Conservation (phyloP, 92 coral and sea anemone genomes). For the Umimayanthus kanabou region DNA sequence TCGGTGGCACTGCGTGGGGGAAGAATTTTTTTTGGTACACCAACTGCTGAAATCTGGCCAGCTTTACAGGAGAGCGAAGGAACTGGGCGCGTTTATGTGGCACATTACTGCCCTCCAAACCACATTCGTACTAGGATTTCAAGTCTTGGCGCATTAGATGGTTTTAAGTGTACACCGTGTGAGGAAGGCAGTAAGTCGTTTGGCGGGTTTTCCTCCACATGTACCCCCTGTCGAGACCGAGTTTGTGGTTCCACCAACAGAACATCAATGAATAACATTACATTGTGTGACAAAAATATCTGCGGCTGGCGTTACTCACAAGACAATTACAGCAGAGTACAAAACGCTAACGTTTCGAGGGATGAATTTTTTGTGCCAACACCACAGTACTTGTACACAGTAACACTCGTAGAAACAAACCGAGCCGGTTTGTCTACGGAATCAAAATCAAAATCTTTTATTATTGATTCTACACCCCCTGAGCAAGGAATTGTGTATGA, state of each 20-base stretch:
- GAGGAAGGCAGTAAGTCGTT: slow-evolving; percentile 56
- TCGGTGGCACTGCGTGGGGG: slow-evolving; percentile 49
- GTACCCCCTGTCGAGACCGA: slow-evolving; percentile 23
- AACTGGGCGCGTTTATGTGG: slow-evolving; percentile 61
- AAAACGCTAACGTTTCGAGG: background rate
- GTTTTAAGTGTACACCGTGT: slow-evolving; percentile 52
- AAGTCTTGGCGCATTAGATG: background rate
- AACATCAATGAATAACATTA: background rate
- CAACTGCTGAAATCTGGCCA: slow-evolving; percentile 59
- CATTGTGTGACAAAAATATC: slow-evolving; percentile 38
- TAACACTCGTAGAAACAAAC: slow-evolving; percentile 45
- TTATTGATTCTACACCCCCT: slow-evolving; percentile 81
- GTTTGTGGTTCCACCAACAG: slow-evolving; percentile 5
- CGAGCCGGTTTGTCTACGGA: slow-evolving; percentile 59
- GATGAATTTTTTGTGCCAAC: slow-evolving; percentile 12
- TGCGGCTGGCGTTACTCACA: background rate
- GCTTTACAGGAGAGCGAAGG: slow-evolving; percentile 21
- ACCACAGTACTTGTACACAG: slow-evolving; percentile 43
- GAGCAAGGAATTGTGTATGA: slow-evolving; percentile 66
- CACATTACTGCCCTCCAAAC: slow-evolving; percentile 55
- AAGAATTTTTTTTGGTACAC: slow-evolving; percentile 56
- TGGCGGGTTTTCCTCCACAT: slow-evolving; percentile 51
- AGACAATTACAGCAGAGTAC: background rate
- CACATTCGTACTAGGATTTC: slow-evolving; percentile 40
- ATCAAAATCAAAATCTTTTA: slow-evolving; percentile 73